Percentiles rank a stretch among this genome's conserved stretches.
phyloP scores from a whole-genome alignment of 2,888 invertebrate species.

The Cacoxenus indagator region DNA sequence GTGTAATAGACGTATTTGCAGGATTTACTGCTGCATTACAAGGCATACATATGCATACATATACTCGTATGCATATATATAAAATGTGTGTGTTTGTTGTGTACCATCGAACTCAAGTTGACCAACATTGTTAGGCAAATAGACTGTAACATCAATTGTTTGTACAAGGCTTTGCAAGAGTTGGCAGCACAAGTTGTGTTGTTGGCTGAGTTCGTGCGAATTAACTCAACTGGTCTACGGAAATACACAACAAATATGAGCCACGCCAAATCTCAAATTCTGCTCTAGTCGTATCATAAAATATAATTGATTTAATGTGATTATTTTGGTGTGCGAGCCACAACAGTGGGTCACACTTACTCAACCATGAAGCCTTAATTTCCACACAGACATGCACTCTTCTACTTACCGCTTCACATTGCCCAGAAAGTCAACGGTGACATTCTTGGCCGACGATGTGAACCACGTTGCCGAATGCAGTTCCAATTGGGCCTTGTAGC shows the following conservation, averaged over 20 bases:
- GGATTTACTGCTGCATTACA: neutral
- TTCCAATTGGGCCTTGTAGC: constrained; percentile 88
- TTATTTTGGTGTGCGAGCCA: neutral
- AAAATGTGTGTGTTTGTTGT: constrained; percentile 20
- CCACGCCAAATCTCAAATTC: too few species aligned
- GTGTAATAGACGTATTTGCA: neutral
- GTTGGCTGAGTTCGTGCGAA: too few species aligned
- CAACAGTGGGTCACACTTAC: too few species aligned
- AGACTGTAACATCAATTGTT: constrained; percentile 66
- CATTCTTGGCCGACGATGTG: constrained; percentile 82
- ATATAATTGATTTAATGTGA: neutral
- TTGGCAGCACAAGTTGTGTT: too few species aligned
- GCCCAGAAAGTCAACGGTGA: constrained; percentile 86
- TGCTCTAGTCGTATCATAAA: too few species aligned
- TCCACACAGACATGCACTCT: neutral
- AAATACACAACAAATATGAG: too few species aligned
- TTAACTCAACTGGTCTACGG: too few species aligned
- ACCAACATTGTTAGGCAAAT: constrained; percentile 55
- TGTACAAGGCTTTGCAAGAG: constrained; percentile 41
- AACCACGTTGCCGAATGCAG: constrained; percentile 92
- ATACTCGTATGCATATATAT: constrained; percentile 22
- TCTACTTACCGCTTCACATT: constrained; percentile 80
- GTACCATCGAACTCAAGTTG: neutral
- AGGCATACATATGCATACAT: neutral
- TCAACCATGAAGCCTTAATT: neutral